phyloP scores from a whole-genome alignment of 2,888 invertebrate genomes.

The Ypsolopha scabrella region DNA sequence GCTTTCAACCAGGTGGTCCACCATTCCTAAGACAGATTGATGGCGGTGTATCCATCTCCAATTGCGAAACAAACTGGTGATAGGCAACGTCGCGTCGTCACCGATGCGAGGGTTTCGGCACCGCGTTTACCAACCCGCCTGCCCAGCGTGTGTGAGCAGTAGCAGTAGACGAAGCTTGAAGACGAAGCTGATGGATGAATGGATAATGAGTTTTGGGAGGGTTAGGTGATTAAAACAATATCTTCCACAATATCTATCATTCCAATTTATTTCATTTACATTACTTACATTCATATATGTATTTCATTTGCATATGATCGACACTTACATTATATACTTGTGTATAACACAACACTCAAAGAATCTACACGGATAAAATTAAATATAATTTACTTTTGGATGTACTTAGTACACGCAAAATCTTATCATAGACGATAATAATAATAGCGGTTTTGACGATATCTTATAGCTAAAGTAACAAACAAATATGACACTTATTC shows the following conservation, averaged over 20 bases:
- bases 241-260: slow-evolving; percentile 41
- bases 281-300: slow-evolving; percentile 12
- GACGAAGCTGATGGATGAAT: too few species aligned
- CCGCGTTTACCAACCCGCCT: too few species aligned
- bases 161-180: too few species aligned
- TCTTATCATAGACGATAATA: background rate
- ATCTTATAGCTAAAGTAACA: background rate
- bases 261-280: slow-evolving; percentile 42
- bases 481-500: background rate
- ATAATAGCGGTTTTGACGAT: background rate
- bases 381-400: background rate
- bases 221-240: slow-evolving; percentile 28
- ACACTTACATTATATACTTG: slow-evolving; percentile 17
- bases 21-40: too few species aligned
- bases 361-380: background rate
- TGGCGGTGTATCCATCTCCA: too few species aligned
- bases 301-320: slow-evolving; percentile 35
- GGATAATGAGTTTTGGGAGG: too few species aligned
- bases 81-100: too few species aligned
- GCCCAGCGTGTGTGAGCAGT: too few species aligned
- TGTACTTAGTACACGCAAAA: too few species aligned
- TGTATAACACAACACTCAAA: background rate
- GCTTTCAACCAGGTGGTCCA: too few species aligned
- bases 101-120: too few species aligned
- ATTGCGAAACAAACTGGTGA: too few species aligned